Evolutionary conservation across 1,140 invertebrate species (phyloP), one percentile per base, ranked within the genome.

Genomic region (Pseudobourletiella spinata): DNA sequence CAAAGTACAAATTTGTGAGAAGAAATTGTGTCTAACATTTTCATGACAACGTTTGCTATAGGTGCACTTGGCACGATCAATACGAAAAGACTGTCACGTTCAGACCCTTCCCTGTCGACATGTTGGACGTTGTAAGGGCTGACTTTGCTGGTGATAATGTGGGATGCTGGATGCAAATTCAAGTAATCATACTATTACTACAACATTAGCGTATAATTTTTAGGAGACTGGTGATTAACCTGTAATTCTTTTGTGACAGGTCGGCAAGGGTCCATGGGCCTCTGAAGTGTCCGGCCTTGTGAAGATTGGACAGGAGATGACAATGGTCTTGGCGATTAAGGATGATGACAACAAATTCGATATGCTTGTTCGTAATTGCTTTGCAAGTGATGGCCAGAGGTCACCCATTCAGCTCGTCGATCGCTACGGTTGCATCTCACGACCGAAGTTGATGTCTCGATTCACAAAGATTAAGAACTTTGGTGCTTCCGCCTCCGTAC

Each of bases 381-480:
- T 95, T 75, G 92, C 91, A 15, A 91, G 95, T 73, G 91, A 95
- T 71, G 91, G 91, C 57, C 92, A 94, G 75, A 82, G 91, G 46
- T 89, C 91, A 0, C 91, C 91, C n/a, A 95, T 95, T 71, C 90
- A 95, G 76, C 75, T 95, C 66, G 91, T 95, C 1, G 91, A 95
- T 75, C 89, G 94, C 72, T 84, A 87, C 55, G 92, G 92, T 48
- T 95, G 92, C 72, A 89, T 95, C 8, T 90, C 89, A 0, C 76
- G 91, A 61, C 90, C 90, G 0, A 95, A 62, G 39, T 46, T 95
- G 1, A 95, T 95, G 88, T 94, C 91, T 0, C 80, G 86, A 59
- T 95, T 95, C 72, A 92, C 90, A 0, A 95, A 95, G 72, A 94
- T 95, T 63, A 95, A 95, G 75, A 95, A 95, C 73, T 95, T 95